phyloP scores from a whole-genome alignment of 1,140 invertebrate genomes.

The Caenorhabditis inopinata region DNA sequence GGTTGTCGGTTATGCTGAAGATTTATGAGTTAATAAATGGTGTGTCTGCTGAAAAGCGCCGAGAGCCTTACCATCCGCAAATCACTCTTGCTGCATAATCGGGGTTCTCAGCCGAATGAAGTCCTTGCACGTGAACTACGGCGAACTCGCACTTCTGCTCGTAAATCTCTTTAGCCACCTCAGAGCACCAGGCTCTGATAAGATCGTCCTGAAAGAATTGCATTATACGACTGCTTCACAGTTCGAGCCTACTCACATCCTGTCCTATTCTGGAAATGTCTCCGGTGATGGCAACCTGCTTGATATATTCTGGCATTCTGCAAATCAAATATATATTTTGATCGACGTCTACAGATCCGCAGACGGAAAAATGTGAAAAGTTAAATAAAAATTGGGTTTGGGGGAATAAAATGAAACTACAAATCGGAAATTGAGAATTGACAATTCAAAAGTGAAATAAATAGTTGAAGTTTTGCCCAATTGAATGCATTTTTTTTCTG shows the following conservation, averaged over 20 bases:
- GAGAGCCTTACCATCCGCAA: constrained; percentile 25
- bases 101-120: constrained; percentile 24
- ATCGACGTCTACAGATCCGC: too few species aligned
- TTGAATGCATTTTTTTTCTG: too few species aligned
- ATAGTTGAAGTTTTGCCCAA: too few species aligned
- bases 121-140: constrained; percentile 42
- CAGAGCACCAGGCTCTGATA: constrained; percentile 35
- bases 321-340: background rate
- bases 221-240: background rate
- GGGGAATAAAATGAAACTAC: too few species aligned
- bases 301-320: constrained; percentile 40
- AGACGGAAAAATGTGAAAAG: too few species aligned
- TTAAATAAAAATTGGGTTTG: too few species aligned
- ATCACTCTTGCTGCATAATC: constrained; percentile 38
- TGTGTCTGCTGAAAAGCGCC: too few species aligned
- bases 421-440: background rate
- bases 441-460: too few species aligned
- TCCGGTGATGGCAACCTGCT: constrained; percentile 40
- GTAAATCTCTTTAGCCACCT: constrained; percentile 43
- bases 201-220: constrained; percentile 18
- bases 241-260: background rate
- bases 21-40: background rate
- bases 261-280: constrained; percentile 33
- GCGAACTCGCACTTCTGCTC: constrained; percentile 43
- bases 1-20: constrained; percentile 43